Conservation (phyloP, 1,140 invertebrate species). For the Drosophila obscura region DNA sequence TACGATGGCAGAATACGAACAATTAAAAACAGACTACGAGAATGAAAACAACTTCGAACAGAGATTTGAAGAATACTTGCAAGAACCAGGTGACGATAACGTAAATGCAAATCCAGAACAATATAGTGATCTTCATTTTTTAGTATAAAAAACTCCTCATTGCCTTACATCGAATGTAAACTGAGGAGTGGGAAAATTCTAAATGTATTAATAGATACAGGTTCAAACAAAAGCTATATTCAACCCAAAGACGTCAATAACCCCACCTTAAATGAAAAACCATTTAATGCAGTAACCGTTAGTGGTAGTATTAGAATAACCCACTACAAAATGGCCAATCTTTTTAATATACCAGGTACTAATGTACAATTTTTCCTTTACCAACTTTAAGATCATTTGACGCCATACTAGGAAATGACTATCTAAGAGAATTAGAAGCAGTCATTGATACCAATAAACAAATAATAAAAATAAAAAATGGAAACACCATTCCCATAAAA, state of each 20-base stretch:
- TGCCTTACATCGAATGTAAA: constrained; percentile 47
- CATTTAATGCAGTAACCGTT: constrained; percentile 36
- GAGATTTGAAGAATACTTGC: too few relatives aligned
- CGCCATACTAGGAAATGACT: constrained; percentile 42
- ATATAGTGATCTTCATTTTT: constrained; percentile 31
- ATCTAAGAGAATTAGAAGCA: constrained; percentile 29
- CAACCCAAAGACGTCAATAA: constrained; percentile 26
- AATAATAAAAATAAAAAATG: neutral
- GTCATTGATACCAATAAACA: constrained; percentile 12
- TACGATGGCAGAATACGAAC: too few relatives aligned
- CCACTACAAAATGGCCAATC: constrained; percentile 26
- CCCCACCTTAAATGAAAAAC: constrained; percentile 18
- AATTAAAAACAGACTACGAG: too few relatives aligned
- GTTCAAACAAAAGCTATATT: constrained; percentile 49
- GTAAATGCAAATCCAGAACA: neutral
- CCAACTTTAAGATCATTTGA: constrained; percentile 36
- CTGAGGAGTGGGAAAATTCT: constrained; percentile 28
- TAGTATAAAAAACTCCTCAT: constrained; percentile 45
- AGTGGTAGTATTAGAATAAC: constrained; percentile 34
- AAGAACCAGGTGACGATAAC: too few relatives aligned
- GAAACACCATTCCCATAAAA: constrained; percentile 12
- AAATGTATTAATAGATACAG: constrained; percentile 36
- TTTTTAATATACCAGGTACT: constrained; percentile 32
- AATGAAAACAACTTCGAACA: too few relatives aligned
- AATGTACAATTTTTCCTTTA: constrained; percentile 31